Conservation (phyloP, 2,888 invertebrate genomes). For the Ectemnius cavifrons region DNA sequence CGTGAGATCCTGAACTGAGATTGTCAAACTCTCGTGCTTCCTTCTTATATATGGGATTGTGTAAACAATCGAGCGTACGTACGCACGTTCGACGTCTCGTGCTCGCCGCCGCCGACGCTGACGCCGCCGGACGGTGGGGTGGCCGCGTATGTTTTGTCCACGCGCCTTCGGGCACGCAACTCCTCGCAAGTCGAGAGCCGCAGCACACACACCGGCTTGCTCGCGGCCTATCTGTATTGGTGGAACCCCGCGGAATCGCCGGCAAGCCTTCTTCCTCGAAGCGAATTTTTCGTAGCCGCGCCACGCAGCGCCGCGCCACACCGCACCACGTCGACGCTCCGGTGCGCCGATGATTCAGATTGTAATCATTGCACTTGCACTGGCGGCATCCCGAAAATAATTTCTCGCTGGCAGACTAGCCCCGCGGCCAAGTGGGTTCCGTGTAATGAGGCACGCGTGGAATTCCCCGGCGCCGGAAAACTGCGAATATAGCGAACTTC, state of each 20-base stretch:
- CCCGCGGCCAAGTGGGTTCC: too few species aligned
- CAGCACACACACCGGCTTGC: too few species aligned
- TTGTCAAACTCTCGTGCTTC: constrained; percentile 75
- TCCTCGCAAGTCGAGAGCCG: too few species aligned
- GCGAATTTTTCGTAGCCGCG: constrained; percentile 17
- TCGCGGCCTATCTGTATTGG: neutral
- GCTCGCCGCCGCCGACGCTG: constrained; percentile 24
- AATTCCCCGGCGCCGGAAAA: neutral
- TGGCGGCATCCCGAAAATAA: neutral
- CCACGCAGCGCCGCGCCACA: constrained; percentile 6
- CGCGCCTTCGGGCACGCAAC: constrained; percentile 37
- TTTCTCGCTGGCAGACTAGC: neutral
- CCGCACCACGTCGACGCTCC: too few species aligned
- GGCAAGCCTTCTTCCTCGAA: constrained; percentile 33
- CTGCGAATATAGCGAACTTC: neutral
- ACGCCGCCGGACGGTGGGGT: constrained; percentile 48
- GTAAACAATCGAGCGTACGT: constrained; percentile 73
- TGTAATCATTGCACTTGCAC: neutral
- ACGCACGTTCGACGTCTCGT: constrained; percentile 68
- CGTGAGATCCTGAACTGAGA: constrained; percentile 73
- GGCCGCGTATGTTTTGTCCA: constrained; percentile 68
- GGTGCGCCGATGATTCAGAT: constrained; percentile 10
- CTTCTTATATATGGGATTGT: constrained; percentile 76
- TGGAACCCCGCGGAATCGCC: constrained; percentile 24
- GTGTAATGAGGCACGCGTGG: too few species aligned